Conservation (phyloP, 2,113 vertebrate genomes). For the Xiphophorus couchianus region DNA sequence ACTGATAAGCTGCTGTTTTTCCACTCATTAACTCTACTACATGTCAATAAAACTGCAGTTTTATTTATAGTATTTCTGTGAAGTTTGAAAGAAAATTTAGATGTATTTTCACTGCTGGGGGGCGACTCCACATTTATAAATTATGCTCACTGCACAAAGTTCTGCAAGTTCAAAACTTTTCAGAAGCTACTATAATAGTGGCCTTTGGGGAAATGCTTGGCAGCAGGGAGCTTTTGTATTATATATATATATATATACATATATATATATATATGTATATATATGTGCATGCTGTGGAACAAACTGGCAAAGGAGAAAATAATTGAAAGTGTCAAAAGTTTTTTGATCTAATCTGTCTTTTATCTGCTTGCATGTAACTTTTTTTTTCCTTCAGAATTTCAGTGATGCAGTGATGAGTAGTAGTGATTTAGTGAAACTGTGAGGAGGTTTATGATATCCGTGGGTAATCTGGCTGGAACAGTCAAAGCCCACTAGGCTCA, state of each 20-base stretch:
- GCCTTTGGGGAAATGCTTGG: background rate
- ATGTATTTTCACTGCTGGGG: background rate
- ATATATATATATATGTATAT: background rate
- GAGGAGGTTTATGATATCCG: constrained; percentile 19
- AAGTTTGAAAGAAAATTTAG: background rate
- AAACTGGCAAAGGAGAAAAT: background rate
- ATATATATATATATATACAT: background rate
- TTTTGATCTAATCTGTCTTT: background rate
- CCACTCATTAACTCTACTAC: no score
- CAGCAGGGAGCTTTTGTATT: background rate
- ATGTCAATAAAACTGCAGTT: background rate
- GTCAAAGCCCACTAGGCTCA: constrained; percentile 14
- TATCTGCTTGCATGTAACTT: background rate
- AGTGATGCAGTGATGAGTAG: background rate
- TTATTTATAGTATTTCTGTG: background rate
- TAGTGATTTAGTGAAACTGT: constrained; percentile 12
- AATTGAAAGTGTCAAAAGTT: background rate
- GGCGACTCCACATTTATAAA: background rate
- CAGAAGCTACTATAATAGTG: background rate
- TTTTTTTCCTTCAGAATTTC: background rate
- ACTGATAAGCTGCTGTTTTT: background rate
- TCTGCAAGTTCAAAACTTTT: background rate
- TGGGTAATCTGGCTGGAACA: constrained; percentile 10
- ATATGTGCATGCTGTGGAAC: background rate
- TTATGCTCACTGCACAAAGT: background rate